Conservation (phyloP, 2,888 invertebrate species). For the Orthosia gracilis region DNA sequence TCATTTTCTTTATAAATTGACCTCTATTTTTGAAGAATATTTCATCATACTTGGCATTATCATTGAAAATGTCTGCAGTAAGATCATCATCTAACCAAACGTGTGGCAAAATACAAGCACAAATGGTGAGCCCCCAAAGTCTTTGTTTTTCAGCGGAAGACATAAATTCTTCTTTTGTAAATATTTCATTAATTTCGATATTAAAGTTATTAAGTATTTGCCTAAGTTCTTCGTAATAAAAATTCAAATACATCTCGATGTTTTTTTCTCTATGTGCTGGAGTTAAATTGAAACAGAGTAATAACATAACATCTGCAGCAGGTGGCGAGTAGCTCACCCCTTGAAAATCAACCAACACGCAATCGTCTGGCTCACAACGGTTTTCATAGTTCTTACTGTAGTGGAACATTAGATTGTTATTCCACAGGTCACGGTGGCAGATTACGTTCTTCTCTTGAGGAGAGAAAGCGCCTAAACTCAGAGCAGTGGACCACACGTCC, state of each 20-base stretch:
- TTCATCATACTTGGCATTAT: conserved; percentile 89
- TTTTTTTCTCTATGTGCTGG: conserved; percentile 86
- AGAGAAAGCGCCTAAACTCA: conserved; percentile 76
- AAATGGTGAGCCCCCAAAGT: conserved; percentile 90
- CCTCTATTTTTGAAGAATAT: conserved; percentile 91
- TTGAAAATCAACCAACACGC: conserved; percentile 94
- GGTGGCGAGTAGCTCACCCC: conserved; percentile 93
- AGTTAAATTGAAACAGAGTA: conserved; percentile 90
- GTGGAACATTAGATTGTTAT: conserved; percentile 92
- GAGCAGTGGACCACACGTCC: conserved; percentile 77
- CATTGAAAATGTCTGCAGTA: conserved; percentile 84
- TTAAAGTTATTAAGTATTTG: conserved; percentile 81
- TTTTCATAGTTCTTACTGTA: conserved; percentile 72
- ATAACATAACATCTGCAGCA: conserved; percentile 92
- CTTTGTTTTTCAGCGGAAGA: conserved; percentile 87
- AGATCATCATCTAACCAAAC: conserved; percentile 90
- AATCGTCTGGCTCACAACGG: conserved; percentile 85
- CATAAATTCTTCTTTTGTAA: conserved; percentile 85
- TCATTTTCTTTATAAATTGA: conserved; percentile 90
- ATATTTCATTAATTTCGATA: conserved; percentile 81
- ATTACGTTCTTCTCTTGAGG: conserved; percentile 87
- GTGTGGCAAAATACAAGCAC: conserved; percentile 89
- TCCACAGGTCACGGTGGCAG: conserved; percentile 92
- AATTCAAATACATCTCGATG: conserved; percentile 86
- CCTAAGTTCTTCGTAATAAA: conserved; percentile 90